Evolutionary conservation across 1,140 invertebrate species (phyloP), one percentile per base, ranked within the genome.

Genomic region (Trichoplusia ni): DNA sequence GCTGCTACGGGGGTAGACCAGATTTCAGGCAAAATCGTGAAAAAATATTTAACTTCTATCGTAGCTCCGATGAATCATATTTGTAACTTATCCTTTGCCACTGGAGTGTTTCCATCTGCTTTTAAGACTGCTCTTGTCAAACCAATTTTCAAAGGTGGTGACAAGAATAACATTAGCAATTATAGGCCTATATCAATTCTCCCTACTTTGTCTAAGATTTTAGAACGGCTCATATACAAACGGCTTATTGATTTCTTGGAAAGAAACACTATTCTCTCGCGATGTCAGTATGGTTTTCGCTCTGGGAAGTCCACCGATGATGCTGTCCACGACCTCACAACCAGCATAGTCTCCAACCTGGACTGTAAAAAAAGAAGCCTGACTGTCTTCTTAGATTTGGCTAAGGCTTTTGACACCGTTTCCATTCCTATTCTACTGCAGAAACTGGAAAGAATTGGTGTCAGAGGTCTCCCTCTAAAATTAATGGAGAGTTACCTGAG

Each of bases 151-250:
- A 49, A 61, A 18, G 9, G 37, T 27, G 44, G 59, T 16, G 31
- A 35, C n/a, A 61, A 11, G 27, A 33, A 49, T 14, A 8, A 7
- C 38, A 44, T 49, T 4, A 25, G 23, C 18, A 61, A 61, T n/a
- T 61, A 38, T 23, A 37, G 44, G 16, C 42, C 59, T 4, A 61
- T 49, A 18, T 47, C 42, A 16, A 61, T 61, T 16, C 16, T 61
- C 1, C 33, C 59, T 7, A 13, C 44, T 16, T 33, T 51, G 2
- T 51, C 47, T 11, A 62, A 62, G 16, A 42, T 62, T 6, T 4
- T 51, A 4, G 47, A 51, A 18, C 16, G 27, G 31, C 8, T 51
- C n/a, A 49, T 40, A n/a, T 29, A 51, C 13, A 62, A 38, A 4
- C 6, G 59, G 16, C 31, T 62, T 7, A 19, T 53, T 2, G 19